Conservation (phyloP, 2,888 invertebrate genomes). For the Luperina testacea region DNA sequence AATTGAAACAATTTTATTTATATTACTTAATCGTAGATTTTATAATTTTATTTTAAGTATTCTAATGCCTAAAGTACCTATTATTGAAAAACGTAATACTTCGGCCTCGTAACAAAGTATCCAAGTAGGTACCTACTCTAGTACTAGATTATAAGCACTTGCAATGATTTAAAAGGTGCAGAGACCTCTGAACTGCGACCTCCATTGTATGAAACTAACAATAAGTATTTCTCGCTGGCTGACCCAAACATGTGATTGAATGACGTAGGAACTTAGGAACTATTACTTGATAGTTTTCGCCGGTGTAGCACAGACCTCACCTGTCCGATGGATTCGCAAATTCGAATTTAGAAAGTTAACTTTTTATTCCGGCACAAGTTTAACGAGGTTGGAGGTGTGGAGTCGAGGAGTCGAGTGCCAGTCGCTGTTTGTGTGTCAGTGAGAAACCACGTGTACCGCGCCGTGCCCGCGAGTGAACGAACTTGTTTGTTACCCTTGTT, state of each 20-base stretch:
- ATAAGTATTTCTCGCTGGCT: conserved; percentile 39
- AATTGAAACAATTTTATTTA: conserved; percentile 48
- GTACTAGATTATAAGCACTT: conserved; percentile 32
- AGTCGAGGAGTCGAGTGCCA: conserved; percentile 69
- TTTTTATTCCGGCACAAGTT: conserved; percentile 82
- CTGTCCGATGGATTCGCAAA: conserved; percentile 79
- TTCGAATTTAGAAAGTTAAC: conserved; percentile 88
- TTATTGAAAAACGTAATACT: conserved; percentile 7
- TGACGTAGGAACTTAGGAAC: conserved; percentile 36
- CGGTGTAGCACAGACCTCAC: conserved; percentile 62
- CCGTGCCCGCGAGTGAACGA: conserved; percentile 58
- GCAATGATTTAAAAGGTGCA: conserved; percentile 28
- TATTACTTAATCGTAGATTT: conserved; percentile 22
- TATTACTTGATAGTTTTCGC: conserved; percentile 46
- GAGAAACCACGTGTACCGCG: conserved; percentile 74
- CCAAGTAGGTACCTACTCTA: background rate
- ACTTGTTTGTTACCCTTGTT: conserved; percentile 57
- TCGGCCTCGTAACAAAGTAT: conserved; percentile 4
- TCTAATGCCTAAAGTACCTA: background rate
- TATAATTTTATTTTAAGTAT: conserved; percentile 5
- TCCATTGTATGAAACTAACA: conserved; percentile 52
- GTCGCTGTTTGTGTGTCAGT: conserved; percentile 81
- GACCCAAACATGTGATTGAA: conserved; percentile 31
- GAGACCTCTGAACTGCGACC: conserved; percentile 52
- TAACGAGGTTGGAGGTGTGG: conserved; percentile 78